These are phyloP conservation scores for Platygyra sinensis DNA, from an alignment of 64 coral and sea anemone species.

Conservation along the genomic window DNA sequence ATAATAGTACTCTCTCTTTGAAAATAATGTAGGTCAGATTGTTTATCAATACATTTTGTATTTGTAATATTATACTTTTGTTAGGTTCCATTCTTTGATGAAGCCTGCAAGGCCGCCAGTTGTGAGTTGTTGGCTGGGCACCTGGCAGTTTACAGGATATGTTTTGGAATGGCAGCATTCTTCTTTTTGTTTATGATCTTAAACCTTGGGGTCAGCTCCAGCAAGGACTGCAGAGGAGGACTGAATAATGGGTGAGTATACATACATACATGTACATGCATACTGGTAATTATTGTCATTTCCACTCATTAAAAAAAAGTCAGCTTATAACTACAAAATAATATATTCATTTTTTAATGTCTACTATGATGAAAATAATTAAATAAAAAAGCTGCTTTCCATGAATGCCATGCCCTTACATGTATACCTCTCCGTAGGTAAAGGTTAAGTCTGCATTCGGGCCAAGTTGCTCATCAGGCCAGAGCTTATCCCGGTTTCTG, in stretches of 20 bases:
- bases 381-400: too few relatives aligned
- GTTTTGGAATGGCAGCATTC: conserved; percentile 93
- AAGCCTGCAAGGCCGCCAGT: conserved; percentile 59
- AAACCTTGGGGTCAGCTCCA: conserved; percentile 85
- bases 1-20: too few relatives aligned
- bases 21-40: too few relatives aligned
- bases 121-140: conserved; percentile 81
- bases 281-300: background rate
- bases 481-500: too few relatives aligned
- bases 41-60: too few relatives aligned
- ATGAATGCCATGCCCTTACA: too few relatives aligned
- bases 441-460: too few relatives aligned
- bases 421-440: too few relatives aligned
- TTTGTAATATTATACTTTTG: background rate
- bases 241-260: conserved; percentile 89
- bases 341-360: too few relatives aligned
- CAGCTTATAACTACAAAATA: too few relatives aligned
- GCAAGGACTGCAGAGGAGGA: conserved; percentile 86
- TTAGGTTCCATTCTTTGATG: conserved; percentile 93
- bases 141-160: conserved; percentile 93
- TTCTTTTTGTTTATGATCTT: conserved; percentile 91
- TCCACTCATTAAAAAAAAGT: background rate
- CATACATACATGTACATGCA: background rate
- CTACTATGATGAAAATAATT: too few relatives aligned
- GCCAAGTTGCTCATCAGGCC: too few relatives aligned